Evolutionary conservation across 2,888 invertebrate species (phyloP), one percentile per base, ranked within the genome.

Genomic region (Andricus quercusramuli): DNA sequence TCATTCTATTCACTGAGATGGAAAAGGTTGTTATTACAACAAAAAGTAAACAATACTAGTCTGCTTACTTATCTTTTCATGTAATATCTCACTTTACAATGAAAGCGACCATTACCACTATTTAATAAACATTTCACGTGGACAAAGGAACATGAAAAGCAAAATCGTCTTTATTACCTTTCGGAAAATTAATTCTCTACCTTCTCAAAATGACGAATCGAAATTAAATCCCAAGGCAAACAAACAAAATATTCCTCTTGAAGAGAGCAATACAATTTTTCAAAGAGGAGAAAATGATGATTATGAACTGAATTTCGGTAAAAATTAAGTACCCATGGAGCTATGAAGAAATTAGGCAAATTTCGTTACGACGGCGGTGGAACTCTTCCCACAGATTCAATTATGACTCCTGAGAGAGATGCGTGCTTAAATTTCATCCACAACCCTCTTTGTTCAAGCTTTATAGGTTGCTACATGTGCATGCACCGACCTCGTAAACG

Each of bases 401-500:
- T 74, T 32, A 74, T 6, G 51, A 56, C 56, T 32, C 56, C 59
- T 37, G n/a, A 74, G 74, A 17, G 56, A 67, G 41, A 74, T 20
- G 56, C 56, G 9, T 17, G 37, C 74, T 74, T 56, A 8, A 59
- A 74, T 74, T 74, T 74, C 56, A 74, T 56, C 32, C n/a, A 37
- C 51, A 29, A 74, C 32, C 56, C 74, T 74, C 74, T 74, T 74
- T 74, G 74, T 74, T 74, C 37, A 29, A 56, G n/a, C 32, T 74
- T 74, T 74, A 74, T 59, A 59, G 74, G 51, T 56, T 47, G 32
- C 20, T 74, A 51, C 56, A 74, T 74, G 29, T 74, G 74, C 29
- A 20, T n/a, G 56, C 56, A 74, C 51, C 32, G 32, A 56, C 74
- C 32, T 74, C 56, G 74, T 70, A 74, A 74, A 74, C 32, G 56